Conservation (phyloP, 2,797 vertebrate species). For the Momotus momota region DNA sequence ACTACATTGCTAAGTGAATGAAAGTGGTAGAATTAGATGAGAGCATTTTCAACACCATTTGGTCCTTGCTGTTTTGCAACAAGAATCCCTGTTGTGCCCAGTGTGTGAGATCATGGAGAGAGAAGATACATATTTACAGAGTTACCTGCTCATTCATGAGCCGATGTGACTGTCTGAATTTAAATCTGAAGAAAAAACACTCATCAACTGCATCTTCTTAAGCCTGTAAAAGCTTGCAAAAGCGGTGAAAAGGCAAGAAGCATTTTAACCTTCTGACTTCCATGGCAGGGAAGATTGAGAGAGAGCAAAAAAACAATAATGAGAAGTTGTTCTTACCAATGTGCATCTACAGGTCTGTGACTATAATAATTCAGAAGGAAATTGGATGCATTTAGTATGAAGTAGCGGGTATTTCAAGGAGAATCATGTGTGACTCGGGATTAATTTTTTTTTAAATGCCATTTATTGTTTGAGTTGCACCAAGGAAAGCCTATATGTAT, state of each 20-base stretch:
- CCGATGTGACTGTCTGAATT: neutral
- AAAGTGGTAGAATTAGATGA: constrained; percentile 86
- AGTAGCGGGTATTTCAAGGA: constrained; percentile 26
- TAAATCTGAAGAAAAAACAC: constrained; percentile 36
- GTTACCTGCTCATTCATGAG: constrained; percentile 44
- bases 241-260: neutral
- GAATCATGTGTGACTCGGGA: neutral
- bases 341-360: neutral
- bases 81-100: constrained; percentile 69
- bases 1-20: constrained; percentile 83
- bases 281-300: neutral
- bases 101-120: constrained; percentile 71
- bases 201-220: neutral
- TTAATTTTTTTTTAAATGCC: neutral
- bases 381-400: constrained; percentile 33
- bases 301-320: neutral
- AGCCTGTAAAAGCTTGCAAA: neutral
- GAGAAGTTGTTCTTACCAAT: neutral
- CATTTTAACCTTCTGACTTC: constrained; percentile 21
- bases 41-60: constrained; percentile 85
- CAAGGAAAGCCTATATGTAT: neutral
- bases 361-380: constrained; percentile 31
- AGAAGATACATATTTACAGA: constrained; percentile 49
- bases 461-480: constrained; percentile 17
- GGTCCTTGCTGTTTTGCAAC: constrained; percentile 72